Evolutionary conservation across 2,888 invertebrate species (phyloP), one percentile per base, ranked within the genome.

Genomic region (Eupithecia dodoneata): DNA sequence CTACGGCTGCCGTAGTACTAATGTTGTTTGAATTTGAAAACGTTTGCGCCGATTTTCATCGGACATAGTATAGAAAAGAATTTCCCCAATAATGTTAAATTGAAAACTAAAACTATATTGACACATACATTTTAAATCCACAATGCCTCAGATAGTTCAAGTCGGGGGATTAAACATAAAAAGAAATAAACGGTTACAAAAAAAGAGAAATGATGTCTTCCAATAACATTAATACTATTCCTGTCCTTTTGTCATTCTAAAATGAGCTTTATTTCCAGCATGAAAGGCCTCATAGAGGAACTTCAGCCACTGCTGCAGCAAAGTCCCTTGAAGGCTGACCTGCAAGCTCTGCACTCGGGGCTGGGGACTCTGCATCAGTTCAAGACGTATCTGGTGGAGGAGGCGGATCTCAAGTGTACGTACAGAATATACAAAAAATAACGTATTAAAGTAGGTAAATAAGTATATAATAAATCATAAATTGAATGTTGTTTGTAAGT

Each of bases 361-460:
- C 84, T 96, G 4, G 83, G 85, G 13, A 89, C 94, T 0, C 85
- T 96, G 82, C 91, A 91, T 5, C 89, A 94, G 67, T 92, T 95
- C 83, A 95, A 94, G 83, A 92, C 91, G 69, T 90, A 95, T 12
- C 87, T 94, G 9, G 41, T 93, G 1, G 87, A 95, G 15, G 86
- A 94, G 9, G 84, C 93, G 12, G 91, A 96, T 80, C 87, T 96
- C n/a, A 95, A 90, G 84, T 88, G 96, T 96, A 86, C 83, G 87
- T 82, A 30, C 15, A 73, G 42, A 7, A 66, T 15, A 15, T 42
- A 42, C 10, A 15, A 15, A 55, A 6, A 30, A 30, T 30, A 30
- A 30, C 30, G 1, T 30, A 30, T 30, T 30, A 30, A 30, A 30
- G 30, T 30, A 30, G 30, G 30, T 30, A 30, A 30, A 30, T 30